Evolutionary conservation across 2,113 vertebrate genomes (phyloP).

Genomic region (Hypanus sabinus): DNA sequence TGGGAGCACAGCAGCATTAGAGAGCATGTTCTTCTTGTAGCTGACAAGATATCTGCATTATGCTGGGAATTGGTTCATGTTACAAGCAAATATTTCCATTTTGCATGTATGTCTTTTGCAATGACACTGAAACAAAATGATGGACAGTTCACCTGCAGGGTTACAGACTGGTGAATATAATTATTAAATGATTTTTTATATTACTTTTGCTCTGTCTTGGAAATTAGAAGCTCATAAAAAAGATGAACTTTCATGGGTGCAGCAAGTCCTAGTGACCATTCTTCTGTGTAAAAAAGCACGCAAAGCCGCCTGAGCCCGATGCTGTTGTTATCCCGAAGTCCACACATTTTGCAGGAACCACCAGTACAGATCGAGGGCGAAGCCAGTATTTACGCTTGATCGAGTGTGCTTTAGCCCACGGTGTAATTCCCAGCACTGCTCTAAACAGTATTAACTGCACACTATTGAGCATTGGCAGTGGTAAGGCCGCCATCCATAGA

Average conservation of each 20-base stretch:
- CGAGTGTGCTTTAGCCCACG: background rate
- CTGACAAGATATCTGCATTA: background rate
- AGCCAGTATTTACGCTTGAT: background rate
- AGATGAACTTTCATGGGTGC: background rate
- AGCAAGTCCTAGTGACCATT: background rate
- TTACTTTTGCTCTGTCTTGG: background rate
- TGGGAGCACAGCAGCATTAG: background rate
- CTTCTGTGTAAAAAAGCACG: background rate
- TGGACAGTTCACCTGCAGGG: background rate
- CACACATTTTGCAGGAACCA: background rate
- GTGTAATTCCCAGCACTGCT: background rate
- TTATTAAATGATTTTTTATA: background rate
- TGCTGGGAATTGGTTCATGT: background rate
- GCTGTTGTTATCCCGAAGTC: background rate
- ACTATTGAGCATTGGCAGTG: background rate
- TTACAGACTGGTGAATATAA: background rate
- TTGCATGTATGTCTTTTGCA: background rate
- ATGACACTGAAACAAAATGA: background rate
- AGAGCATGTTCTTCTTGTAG: background rate
- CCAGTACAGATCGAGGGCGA: background rate
- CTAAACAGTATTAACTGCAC: background rate
- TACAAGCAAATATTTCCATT: background rate
- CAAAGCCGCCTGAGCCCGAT: background rate
- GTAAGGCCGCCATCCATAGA: too few species aligned
- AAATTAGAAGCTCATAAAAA: background rate